Evolutionary conservation across 1,140 invertebrate genomes (phyloP).

Genomic region (Sarcophaga peregrina): DNA sequence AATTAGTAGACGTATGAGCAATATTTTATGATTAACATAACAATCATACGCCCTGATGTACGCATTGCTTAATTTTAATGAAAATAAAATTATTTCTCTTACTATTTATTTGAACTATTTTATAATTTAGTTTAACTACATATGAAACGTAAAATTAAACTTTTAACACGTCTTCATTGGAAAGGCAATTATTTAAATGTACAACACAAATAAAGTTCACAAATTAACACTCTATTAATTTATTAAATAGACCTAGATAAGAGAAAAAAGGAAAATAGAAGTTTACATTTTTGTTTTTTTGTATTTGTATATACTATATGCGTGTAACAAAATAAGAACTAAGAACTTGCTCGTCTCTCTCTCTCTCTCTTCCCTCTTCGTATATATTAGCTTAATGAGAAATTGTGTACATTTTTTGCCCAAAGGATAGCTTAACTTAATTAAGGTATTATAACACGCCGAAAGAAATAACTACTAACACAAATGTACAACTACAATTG

Average conservation of each 20-base stretch:
- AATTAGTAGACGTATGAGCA: too few species aligned
- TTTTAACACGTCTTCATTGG: too few species aligned
- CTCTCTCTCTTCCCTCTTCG: neutral
- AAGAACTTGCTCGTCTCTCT: too few species aligned
- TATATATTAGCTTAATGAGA: neutral
- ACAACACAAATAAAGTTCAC: neutral
- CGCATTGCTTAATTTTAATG: too few species aligned
- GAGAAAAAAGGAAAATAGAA: neutral
- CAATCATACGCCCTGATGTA: too few species aligned
- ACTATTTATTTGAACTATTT: too few species aligned
- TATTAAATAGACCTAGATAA: neutral
- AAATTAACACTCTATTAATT: neutral
- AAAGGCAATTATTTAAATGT: neutral
- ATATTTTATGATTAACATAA: too few species aligned
- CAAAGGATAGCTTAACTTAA: slow-evolving; percentile 19
- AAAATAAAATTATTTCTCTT: too few species aligned
- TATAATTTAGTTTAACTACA: too few species aligned
- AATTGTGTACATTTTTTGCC: neutral
- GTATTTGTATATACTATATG: neutral
- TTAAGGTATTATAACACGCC: neutral
- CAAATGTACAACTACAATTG: too few species aligned
- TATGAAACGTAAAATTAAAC: too few species aligned
- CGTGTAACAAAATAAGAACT: neutral
- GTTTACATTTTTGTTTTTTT: neutral
- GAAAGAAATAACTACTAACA: neutral